Base-by-base conservation (phyloP, 2,888 invertebrate species). In the Lomographa bimaculata region DNA sequence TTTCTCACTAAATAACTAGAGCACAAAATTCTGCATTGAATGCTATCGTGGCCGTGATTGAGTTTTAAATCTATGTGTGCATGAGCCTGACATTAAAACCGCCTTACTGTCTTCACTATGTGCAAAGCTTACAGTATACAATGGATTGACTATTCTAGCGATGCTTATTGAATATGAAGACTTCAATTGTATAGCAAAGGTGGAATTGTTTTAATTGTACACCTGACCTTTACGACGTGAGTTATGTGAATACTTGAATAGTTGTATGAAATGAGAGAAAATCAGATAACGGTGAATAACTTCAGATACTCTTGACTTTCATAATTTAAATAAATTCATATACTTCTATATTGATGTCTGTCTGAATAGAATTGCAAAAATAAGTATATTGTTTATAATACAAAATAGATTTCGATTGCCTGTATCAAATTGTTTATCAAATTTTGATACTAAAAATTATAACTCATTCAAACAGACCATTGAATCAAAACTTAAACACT, bases 101-200 rank as follows among this genome's bases (percentile, higher is more conserved):
- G 12, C 27, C 17, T 2, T 30, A 29, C 36, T 36, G 21, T 5
- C 4, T 24, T 8, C n/a, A 19, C 36, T 43, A 26, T 36, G 19
- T 8, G 2, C 23, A 10, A 28, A 37, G 27, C 36, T 12, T 35
- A 41, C 42, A 10, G 27, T 36, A 10, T 32, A 36, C 42, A 43
- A 37, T 43, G 30, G 36, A 24, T 43, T 33, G 36, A 33, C 36
- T 43, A 33, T 43, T 43, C 25, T n/a, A 35, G 5, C 18, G 26
- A 43, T 43, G 36, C 32, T 43, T 43, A 43, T 43, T 43, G 36
- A 43, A 43, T 32, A 43, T 37, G 36, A 43, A 43, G 32, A 42
- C 7, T 33, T 19, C 32, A 43, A 43, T 43, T 32, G 42, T 41
- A 35, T 30, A 28, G 28, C 36, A 32, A 33, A 43, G 36, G 38